These are phyloP conservation scores for Petrocephalus sullivani DNA, from an alignment of 2,797 vertebrate species.

Conservation along the genomic window DNA sequence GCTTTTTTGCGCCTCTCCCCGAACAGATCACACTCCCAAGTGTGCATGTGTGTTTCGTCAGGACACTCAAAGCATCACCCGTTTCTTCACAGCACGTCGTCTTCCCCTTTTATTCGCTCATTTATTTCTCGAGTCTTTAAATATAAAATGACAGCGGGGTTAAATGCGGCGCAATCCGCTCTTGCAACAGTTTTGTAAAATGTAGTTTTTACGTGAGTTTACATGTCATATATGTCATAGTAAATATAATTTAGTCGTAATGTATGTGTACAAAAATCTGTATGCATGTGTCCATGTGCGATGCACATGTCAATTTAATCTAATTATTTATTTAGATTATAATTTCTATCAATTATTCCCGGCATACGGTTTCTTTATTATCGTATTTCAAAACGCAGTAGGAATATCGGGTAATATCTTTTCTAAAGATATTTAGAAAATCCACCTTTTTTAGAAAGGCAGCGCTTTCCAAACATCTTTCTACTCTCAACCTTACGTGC, in stretches of 20 bases:
- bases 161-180: not conserved
- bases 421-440: not conserved
- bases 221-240: not conserved
- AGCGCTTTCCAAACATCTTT: not conserved
- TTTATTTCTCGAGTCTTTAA: not conserved
- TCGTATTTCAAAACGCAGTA: not conserved
- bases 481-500: not conserved
- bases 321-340: not conserved
- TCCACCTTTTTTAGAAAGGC: not conserved
- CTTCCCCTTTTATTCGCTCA: not conserved
- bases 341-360: not conserved
- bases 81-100: not conserved
- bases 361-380: not conserved
- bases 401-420: not conserved
- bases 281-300: not conserved
- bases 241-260: not conserved
- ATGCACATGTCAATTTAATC: not conserved
- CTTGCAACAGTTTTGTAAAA: not conserved
- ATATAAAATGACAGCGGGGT: not conserved
- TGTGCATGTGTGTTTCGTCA: slow-evolving; percentile 12
- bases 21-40: not conserved
- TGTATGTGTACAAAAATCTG: not conserved
- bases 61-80: not conserved
- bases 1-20: slow-evolving; percentile 18
- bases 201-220: not conserved